Conservation (phyloP, 2,113 vertebrate species). For the Himantopus leucocephalus region DNA sequence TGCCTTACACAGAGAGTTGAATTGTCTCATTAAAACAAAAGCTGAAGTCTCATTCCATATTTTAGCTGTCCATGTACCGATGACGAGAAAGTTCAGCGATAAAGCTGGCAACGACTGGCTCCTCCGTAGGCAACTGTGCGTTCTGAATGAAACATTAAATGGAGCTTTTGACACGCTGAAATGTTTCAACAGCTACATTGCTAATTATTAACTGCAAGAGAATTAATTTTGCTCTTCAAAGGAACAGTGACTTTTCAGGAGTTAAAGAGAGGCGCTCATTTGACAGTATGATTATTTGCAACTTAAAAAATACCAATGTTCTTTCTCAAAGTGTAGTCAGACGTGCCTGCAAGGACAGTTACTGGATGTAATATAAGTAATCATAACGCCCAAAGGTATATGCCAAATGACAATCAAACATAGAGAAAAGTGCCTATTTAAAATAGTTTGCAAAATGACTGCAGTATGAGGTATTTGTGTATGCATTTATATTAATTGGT, state of each 20-base stretch:
- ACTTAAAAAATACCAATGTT: neutral
- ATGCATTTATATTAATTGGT: neutral
- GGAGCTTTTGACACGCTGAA: neutral
- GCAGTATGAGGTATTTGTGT: neutral
- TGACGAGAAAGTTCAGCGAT: slow-evolving; percentile 24
- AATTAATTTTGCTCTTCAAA: neutral
- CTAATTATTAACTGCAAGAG: slow-evolving; percentile 11
- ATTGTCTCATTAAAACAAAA: slow-evolving; percentile 48
- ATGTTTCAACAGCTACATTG: neutral
- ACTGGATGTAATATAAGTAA: neutral
- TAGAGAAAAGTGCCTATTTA: neutral
- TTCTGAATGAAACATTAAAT: slow-evolving; percentile 29
- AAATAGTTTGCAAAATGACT: neutral
- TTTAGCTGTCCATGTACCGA: slow-evolving; percentile 22
- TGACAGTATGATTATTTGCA: slow-evolving; percentile 11
- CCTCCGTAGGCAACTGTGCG: neutral
- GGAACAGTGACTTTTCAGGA: neutral
- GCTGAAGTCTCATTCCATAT: slow-evolving; percentile 38
- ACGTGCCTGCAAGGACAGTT: neutral
- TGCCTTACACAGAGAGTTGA: slow-evolving; percentile 37
- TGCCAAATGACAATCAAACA: neutral
- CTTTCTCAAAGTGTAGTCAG: neutral
- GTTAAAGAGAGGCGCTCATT: neutral
- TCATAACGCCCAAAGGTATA: neutral
- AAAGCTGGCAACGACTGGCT: slow-evolving; percentile 13